Conservation (phyloP, 2,888 invertebrate species). For the Abscondita cerata region DNA sequence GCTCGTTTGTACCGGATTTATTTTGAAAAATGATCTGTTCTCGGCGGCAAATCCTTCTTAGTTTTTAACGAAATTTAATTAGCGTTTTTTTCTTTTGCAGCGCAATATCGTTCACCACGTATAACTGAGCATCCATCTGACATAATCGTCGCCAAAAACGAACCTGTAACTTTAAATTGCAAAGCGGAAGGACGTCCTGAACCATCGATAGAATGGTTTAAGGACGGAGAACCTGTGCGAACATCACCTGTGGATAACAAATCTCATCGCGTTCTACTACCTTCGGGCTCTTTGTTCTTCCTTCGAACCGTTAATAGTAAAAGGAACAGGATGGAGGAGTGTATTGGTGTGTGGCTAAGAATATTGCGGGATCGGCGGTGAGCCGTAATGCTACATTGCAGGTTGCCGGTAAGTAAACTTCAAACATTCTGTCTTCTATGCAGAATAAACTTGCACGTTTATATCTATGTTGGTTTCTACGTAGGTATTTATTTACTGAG, state of each 20-base stretch:
- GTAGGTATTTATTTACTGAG: neutral
- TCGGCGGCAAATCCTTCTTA: conserved; percentile 1
- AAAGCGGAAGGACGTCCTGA: conserved; percentile 96
- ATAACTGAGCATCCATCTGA: conserved; percentile 98
- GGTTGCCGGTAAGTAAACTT: conserved; percentile 80
- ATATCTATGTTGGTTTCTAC: neutral
- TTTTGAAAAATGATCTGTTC: conserved; percentile 29
- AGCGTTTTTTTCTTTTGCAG: conserved; percentile 61
- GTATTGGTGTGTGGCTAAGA: conserved; percentile 97
- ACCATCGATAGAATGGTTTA: conserved; percentile 93
- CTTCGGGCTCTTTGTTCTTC: conserved; percentile 92
- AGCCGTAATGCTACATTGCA: conserved; percentile 94
- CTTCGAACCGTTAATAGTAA: conserved; percentile 91
- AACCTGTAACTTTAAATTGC: conserved; percentile 96
- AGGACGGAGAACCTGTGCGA: conserved; percentile 83
- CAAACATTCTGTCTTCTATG: neutral
- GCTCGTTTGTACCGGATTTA: conserved; percentile 40
- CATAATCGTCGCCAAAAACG: conserved; percentile 93
- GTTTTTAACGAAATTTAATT: neutral
- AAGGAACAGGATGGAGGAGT: conserved; percentile 94
- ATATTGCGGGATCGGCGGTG: conserved; percentile 85
- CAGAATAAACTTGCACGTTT: neutral
- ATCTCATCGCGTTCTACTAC: conserved; percentile 88
- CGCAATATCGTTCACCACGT: conserved; percentile 87
- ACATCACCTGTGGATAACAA: conserved; percentile 78